Evolutionary conservation across 2,797 vertebrate species (phyloP).

Genomic region (Zalophus californianus): DNA sequence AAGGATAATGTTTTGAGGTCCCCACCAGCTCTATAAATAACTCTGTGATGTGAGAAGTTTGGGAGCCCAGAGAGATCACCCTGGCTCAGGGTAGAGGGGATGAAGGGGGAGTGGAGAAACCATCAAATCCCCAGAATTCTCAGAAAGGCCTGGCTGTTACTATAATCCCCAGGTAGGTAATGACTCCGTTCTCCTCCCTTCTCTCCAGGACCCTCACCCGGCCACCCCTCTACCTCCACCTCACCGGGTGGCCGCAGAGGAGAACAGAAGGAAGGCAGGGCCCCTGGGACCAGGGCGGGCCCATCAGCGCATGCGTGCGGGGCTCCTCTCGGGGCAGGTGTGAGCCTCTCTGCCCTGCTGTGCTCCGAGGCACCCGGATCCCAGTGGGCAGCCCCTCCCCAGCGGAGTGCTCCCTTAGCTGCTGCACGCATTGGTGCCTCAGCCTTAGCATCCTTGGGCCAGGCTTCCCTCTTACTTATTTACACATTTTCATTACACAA

Average conservation of each 20-base stretch:
- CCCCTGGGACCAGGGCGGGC: too few relatives aligned
- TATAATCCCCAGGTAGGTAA: not conserved
- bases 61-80: not conserved
- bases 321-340: not conserved
- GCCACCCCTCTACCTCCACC: too few relatives aligned
- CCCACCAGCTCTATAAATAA: not conserved
- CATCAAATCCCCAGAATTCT: not conserved
- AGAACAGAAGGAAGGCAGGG: not conserved
- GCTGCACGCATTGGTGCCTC: not conserved
- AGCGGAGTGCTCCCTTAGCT: not conserved
- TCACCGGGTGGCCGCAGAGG: not conserved
- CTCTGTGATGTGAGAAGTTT: not conserved
- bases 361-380: accelerated
- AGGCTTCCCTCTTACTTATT: not conserved
- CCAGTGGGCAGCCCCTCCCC: accelerated
- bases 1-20: not conserved
- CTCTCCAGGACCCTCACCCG: too few relatives aligned
- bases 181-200: not conserved
- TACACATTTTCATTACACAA: not conserved
- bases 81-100: not conserved
- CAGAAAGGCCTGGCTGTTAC: not conserved
- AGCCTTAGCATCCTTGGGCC: not conserved
- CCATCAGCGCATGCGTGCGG: accelerated
- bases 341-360: accelerated
- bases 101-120: not conserved